Evolutionary conservation across 1,140 invertebrate species (phyloP).

Genomic region (Scaptomyza hsui): DNA sequence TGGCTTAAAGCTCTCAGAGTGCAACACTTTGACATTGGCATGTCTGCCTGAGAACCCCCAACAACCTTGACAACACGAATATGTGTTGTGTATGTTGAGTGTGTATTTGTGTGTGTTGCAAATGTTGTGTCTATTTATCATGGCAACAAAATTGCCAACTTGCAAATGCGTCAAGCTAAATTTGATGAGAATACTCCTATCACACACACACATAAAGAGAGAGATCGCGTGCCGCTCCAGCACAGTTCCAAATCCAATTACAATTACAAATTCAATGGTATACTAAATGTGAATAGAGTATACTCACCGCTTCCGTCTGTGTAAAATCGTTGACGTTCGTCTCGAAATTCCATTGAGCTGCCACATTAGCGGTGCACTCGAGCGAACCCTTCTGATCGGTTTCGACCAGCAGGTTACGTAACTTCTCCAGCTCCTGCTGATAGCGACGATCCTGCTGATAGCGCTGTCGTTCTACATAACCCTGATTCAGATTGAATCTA

Average conservation of each 20-base stretch:
- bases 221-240: conserved; percentile 61
- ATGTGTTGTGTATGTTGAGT: conserved; percentile 37
- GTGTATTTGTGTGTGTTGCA: conserved; percentile 27
- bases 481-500: conserved; percentile 77
- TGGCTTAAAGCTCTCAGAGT: conserved; percentile 38
- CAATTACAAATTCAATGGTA: conserved; percentile 24
- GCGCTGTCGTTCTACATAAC: conserved; percentile 64
- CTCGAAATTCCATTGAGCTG: conserved; percentile 94
- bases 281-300: conserved; percentile 6
- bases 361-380: conserved; percentile 92
- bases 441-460: conserved; percentile 79
- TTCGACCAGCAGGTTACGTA: conserved; percentile 86
- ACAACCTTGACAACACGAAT: conserved; percentile 55
- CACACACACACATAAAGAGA: conserved; percentile 16
- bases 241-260: conserved; percentile 44
- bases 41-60: conserved; percentile 71
- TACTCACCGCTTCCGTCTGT: conserved; percentile 92
- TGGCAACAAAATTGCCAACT: conserved; percentile 35
- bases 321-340: conserved; percentile 93
- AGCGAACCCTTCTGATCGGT: conserved; percentile 90
- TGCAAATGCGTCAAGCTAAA: conserved; percentile 22
- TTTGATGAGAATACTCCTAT: conserved; percentile 50
- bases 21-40: conserved; percentile 72
- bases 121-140: conserved; percentile 15
- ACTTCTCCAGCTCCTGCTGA: conserved; percentile 75